Evolutionary conservation across 2,888 invertebrate genomes (phyloP).

Genomic region (Limnephilus rhombicus): DNA sequence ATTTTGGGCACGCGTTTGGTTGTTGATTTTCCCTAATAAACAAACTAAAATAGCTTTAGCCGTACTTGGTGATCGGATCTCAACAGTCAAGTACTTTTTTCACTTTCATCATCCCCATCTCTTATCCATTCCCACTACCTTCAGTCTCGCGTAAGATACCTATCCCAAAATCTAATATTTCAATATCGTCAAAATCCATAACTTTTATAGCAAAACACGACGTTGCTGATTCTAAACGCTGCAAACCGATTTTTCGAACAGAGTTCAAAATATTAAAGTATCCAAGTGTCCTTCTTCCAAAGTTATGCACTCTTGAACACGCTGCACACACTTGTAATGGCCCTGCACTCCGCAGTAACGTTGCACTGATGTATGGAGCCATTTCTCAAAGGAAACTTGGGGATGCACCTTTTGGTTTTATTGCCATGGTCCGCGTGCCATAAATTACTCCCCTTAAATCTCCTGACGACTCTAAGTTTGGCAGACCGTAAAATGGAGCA

Average conservation of each 20-base stretch:
- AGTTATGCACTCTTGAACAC: not conserved
- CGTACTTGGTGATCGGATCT: too few species aligned
- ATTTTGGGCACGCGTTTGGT: too few species aligned
- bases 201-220: too few species aligned
- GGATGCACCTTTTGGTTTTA: not conserved
- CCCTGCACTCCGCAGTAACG: not conserved
- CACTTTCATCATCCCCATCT: too few species aligned
- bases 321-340: not conserved
- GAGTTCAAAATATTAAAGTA: not conserved
- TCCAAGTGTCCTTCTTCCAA: not conserved
- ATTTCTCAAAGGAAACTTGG: not conserved
- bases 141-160: too few species aligned
- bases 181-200: too few species aligned
- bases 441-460: not conserved
- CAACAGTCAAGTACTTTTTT: too few species aligned
- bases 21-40: too few species aligned
- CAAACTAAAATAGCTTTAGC: too few species aligned
- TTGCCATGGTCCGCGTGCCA: not conserved
- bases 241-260: not conserved
- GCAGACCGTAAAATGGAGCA: too few species aligned
- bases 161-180: too few species aligned
- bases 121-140: too few species aligned
- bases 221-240: not conserved
- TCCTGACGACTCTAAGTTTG: not conserved
- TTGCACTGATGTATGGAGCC: not conserved